Conservation (phyloP, 2,888 invertebrate species). For the Orthosia gracilis region DNA sequence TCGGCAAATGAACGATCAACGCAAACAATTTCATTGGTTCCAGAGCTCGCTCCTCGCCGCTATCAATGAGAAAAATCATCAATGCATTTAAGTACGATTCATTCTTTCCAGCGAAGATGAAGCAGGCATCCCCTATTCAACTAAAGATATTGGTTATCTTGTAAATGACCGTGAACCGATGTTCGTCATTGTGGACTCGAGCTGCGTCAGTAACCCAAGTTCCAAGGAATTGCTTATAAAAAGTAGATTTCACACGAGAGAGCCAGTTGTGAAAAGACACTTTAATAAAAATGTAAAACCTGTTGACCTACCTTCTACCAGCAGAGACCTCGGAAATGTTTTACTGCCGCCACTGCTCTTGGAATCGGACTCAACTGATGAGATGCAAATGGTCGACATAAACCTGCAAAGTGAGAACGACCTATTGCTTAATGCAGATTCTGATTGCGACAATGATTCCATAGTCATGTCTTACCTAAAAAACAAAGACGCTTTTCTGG, state of each 20-base stretch:
- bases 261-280: slow-evolving; percentile 64
- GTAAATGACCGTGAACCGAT: slow-evolving; percentile 72
- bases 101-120: slow-evolving; percentile 81
- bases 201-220: slow-evolving; percentile 72
- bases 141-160: slow-evolving; percentile 63
- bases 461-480: slow-evolving; percentile 78
- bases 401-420: slow-evolving; percentile 79
- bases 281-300: slow-evolving; percentile 66
- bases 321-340: slow-evolving; percentile 67
- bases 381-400: slow-evolving; percentile 76
- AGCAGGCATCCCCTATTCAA: slow-evolving; percentile 66
- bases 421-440: slow-evolving; percentile 63
- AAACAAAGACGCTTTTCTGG: slow-evolving; percentile 71
- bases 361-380: slow-evolving; percentile 73
- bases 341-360: slow-evolving; percentile 47
- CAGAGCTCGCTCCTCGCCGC: slow-evolving; percentile 68
- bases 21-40: slow-evolving; percentile 75
- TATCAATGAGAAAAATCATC: slow-evolving; percentile 65
- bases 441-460: slow-evolving; percentile 74
- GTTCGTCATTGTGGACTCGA: slow-evolving; percentile 77
- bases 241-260: slow-evolving; percentile 61
- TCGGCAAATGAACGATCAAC: slow-evolving; percentile 68
- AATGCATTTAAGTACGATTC: slow-evolving; percentile 73
- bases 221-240: slow-evolving; percentile 73
- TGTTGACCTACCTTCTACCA: slow-evolving; percentile 74